phyloP scores from a whole-genome alignment of 2,797 vertebrate species.

The Fratercula arctica region DNA sequence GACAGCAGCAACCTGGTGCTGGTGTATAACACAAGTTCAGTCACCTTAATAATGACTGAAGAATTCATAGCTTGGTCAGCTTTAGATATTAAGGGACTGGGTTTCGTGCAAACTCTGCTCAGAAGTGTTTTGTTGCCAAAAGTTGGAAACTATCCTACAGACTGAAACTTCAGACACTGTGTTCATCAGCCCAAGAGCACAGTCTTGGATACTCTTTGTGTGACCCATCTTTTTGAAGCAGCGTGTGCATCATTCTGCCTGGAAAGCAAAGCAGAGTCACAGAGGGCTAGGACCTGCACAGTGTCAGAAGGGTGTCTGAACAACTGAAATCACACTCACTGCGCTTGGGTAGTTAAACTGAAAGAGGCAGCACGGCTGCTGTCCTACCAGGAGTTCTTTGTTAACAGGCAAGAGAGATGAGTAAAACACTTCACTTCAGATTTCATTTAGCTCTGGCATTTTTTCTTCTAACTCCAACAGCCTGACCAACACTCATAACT shows the following conservation, averaged over 20 bases:
- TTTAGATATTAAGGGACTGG: neutral
- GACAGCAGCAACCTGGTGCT: neutral
- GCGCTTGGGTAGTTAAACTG: neutral
- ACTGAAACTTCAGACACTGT: neutral
- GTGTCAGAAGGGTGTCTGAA: neutral
- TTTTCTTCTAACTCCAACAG: neutral
- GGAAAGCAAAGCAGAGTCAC: neutral
- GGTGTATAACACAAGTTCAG: neutral
- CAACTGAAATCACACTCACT: neutral
- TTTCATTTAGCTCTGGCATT: neutral
- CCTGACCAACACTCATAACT: neutral
- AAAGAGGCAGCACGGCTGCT: neutral
- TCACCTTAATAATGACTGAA: neutral
- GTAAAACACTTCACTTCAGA: neutral
- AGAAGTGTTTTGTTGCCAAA: neutral
- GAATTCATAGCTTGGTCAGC: neutral
- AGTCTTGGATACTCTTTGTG: neutral
- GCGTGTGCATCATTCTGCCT: neutral
- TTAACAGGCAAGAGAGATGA: neutral
- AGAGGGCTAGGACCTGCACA: neutral
- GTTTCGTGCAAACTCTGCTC: neutral
- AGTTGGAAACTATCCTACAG: neutral
- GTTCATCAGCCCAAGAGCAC: neutral
- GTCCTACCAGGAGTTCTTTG: neutral
- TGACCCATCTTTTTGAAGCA: neutral